phyloP scores from a whole-genome alignment of 2,113 vertebrate species.

The Stictonetta naevosa region DNA sequence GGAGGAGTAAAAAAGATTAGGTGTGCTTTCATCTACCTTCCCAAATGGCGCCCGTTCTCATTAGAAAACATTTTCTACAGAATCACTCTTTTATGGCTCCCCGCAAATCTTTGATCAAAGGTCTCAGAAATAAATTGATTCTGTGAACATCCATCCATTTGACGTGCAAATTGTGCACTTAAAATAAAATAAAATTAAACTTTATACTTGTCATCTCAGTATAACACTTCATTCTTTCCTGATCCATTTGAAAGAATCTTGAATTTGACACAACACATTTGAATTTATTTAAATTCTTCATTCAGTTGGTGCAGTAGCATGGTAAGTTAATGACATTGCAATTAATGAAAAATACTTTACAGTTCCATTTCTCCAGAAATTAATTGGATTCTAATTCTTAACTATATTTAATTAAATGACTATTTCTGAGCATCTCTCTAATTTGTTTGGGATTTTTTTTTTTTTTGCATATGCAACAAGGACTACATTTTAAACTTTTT shows the following conservation, averaged over 20 bases:
- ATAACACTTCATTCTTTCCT: conserved; percentile 34
- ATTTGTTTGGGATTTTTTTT: conserved; percentile 12
- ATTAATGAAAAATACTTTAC: conserved; percentile 29
- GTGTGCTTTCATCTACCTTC: conserved; percentile 31
- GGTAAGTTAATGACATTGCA: conserved; percentile 33
- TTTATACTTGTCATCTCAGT: conserved; percentile 21
- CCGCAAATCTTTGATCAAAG: conserved; percentile 29
- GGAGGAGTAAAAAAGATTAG: conserved; percentile 32
- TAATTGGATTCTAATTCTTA: conserved; percentile 30
- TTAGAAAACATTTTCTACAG: conserved; percentile 31
- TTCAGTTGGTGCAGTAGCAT: neutral
- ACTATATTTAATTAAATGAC: conserved; percentile 45
- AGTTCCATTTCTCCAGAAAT: conserved; percentile 16
- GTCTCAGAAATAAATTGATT: conserved; percentile 31
- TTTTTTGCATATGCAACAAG: neutral
- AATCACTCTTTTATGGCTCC: neutral
- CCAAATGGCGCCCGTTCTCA: conserved; percentile 37
- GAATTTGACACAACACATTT: conserved; percentile 21
- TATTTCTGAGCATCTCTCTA: neutral
- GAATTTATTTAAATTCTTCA: conserved; percentile 24
- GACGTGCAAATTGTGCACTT: conserved; percentile 43
- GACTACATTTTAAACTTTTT: neutral
- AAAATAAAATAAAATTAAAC: neutral
- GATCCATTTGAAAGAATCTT: conserved; percentile 10
- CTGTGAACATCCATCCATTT: conserved; percentile 37